Evolutionary conservation across 2,113 vertebrate species (phyloP).

Genomic region (Romanogobio albipinnatus): DNA sequence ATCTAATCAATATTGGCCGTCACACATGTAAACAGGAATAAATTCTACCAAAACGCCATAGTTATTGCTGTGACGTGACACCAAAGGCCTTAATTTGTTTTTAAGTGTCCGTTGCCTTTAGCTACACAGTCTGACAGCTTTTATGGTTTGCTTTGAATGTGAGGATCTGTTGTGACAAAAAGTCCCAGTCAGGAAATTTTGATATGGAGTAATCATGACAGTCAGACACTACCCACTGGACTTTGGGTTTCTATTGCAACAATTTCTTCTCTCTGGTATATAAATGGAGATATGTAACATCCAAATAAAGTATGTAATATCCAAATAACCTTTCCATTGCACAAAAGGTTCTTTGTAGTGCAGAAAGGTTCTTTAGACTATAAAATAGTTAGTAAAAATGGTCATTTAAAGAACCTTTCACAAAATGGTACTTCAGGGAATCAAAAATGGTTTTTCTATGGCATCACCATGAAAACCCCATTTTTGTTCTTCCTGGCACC

Average conservation of each 20-base stretch:
- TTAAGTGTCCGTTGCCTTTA: not conserved
- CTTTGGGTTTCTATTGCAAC: conserved; percentile 65
- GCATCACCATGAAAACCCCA: no score
- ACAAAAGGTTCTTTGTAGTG: no score
- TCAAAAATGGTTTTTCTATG: no score
- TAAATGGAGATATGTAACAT: conserved; percentile 63
- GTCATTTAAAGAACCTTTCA: no score
- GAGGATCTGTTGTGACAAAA: conserved; percentile 43
- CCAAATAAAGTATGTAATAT: no score
- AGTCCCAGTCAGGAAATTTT: conserved; percentile 50
- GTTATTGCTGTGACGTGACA: not conserved
- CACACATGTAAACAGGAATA: not conserved
- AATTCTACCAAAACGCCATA: not conserved
- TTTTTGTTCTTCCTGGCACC: no score
- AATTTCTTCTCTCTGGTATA: conserved; percentile 58
- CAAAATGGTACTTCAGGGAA: no score
- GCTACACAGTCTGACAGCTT: not conserved
- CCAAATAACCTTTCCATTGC: no score
- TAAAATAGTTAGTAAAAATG: no score
- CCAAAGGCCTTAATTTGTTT: not conserved
- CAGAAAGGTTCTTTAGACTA: no score
- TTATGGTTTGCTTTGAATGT: conserved; percentile 8
- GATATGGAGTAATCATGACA: conserved; percentile 60
- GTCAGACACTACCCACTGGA: conserved; percentile 66
- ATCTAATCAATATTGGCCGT: not conserved